Evolutionary conservation across 2,888 invertebrate genomes (phyloP).

Genomic region (Eupithecia abbreviata): DNA sequence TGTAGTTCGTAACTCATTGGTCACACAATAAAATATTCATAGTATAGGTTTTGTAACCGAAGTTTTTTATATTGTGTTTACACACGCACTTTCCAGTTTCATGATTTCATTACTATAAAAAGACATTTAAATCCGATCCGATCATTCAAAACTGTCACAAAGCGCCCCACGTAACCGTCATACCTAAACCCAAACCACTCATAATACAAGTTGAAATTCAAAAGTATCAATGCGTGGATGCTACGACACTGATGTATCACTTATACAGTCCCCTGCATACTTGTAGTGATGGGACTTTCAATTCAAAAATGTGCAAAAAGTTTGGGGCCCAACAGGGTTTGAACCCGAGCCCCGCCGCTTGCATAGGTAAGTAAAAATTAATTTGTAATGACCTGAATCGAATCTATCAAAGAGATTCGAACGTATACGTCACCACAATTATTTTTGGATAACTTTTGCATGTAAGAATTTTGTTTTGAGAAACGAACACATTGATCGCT

Average conservation of each 20-base stretch:
- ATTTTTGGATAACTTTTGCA: not conserved
- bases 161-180: conserved; percentile 7
- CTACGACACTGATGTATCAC: conserved; percentile 77
- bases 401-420: no score
- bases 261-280: conserved; percentile 48
- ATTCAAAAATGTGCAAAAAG: not conserved
- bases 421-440: not conserved
- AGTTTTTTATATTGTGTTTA: not conserved
- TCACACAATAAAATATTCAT: not conserved
- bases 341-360: not conserved
- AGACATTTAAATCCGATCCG: not conserved
- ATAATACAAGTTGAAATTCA: conserved; percentile 35
- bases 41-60: not conserved
- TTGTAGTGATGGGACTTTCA: conserved; percentile 25
- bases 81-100: not conserved
- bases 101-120: not conserved
- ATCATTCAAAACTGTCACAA: conserved; percentile 16
- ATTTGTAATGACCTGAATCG: no score
- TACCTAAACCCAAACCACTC: conserved; percentile 31
- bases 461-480: not conserved
- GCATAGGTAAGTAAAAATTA: not conserved
- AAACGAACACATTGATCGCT: not conserved
- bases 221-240: conserved; percentile 40
- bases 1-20: not conserved
- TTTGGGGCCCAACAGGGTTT: not conserved